Evolutionary conservation across 2,888 invertebrate species (phyloP).

Genomic region (Lissocephala sabroskyi): DNA sequence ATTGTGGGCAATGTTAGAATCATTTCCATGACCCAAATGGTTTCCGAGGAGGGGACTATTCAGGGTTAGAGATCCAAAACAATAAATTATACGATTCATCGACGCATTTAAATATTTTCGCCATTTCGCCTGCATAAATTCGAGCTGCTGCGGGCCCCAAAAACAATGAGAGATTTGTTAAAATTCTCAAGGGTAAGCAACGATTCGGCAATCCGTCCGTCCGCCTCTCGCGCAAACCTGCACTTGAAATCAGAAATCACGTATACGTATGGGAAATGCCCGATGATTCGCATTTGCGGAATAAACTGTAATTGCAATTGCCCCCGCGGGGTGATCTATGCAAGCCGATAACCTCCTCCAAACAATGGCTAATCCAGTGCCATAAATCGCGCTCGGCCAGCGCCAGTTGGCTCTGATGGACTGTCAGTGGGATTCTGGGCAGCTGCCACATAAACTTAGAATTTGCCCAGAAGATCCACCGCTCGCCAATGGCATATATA

Average conservation of each 20-base stretch:
- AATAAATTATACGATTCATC: conserved; percentile 20
- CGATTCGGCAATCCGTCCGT: too few relatives aligned
- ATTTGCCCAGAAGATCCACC: conserved; percentile 50
- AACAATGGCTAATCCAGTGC: conserved; percentile 64
- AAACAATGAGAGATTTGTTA: too few relatives aligned
- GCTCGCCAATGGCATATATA: conserved; percentile 27
- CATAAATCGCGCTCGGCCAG: conserved; percentile 61
- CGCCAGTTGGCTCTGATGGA: conserved; percentile 28
- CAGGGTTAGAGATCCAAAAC: conserved; percentile 12
- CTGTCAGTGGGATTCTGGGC: conserved; percentile 22
- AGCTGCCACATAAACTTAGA: conserved; percentile 68
- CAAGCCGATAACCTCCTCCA: conserved; percentile 35
- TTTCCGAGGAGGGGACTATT: not conserved
- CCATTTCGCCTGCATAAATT: conserved; percentile 27
- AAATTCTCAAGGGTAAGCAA: conserved; percentile 35
- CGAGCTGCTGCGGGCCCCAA: not conserved
- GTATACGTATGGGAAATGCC: conserved; percentile 33
- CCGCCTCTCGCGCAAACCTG: conserved; percentile 20
- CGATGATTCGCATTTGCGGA: not conserved
- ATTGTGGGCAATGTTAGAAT: too few relatives aligned
- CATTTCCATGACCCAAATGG: not conserved
- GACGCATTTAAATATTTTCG: conserved; percentile 54
- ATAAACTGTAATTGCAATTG: conserved; percentile 4
- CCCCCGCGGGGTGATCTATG: conserved; percentile 19
- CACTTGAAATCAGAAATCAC: conserved; percentile 52